phyloP scores from a whole-genome alignment of 2,797 vertebrate species.

The Bradypus variegatus region DNA sequence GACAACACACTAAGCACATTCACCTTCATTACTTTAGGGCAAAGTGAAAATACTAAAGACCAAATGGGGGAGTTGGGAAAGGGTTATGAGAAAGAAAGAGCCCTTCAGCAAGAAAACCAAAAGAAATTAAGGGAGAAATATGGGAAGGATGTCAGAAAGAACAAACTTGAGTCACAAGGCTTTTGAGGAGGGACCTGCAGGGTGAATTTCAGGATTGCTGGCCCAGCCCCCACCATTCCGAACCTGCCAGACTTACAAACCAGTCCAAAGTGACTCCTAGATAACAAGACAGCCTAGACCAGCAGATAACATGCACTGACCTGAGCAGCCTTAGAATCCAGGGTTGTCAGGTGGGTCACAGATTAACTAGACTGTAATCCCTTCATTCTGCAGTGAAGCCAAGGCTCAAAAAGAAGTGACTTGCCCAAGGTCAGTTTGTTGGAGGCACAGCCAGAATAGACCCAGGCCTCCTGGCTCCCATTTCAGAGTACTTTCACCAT shows the following conservation, averaged over 20 bases:
- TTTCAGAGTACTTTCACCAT: neutral
- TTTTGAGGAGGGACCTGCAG: neutral
- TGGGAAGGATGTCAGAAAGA: conserved; percentile 9
- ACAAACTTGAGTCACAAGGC: neutral
- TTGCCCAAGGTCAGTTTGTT: conserved; percentile 45
- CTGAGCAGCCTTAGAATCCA: conserved; percentile 5
- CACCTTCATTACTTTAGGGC: neutral
- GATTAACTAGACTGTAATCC: neutral
- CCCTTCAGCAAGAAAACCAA: neutral
- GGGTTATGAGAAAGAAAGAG: conserved; percentile 1
- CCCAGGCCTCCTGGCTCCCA: neutral
- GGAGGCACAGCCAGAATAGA: neutral
- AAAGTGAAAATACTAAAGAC: conserved; percentile 26
- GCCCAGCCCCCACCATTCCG: conserved; percentile 5
- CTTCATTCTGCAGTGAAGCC: neutral
- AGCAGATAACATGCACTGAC: neutral
- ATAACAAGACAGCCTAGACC: neutral
- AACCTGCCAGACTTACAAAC: neutral
- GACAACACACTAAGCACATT: neutral
- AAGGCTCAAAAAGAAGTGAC: conserved; percentile 23
- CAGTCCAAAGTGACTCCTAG: conserved; percentile 7
- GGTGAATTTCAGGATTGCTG: neutral
- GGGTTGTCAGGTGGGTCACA: neutral
- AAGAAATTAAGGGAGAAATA: neutral
- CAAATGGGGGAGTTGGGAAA: neutral